Base-by-base conservation (phyloP, 2,113 vertebrate genomes). In the Archocentrus centrarchus region DNA sequence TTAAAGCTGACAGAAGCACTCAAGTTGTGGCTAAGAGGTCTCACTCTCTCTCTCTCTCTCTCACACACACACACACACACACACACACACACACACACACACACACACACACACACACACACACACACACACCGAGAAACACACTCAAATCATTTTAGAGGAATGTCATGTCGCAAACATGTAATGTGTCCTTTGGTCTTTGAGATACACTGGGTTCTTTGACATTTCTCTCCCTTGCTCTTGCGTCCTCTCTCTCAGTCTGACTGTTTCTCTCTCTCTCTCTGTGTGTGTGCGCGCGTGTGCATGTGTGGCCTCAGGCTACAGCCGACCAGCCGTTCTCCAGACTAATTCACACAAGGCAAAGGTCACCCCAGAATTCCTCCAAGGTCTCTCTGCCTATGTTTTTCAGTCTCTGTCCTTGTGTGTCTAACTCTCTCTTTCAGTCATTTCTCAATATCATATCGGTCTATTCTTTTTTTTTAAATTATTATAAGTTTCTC, bases 1-100 rank as follows among this genome's bases (percentile, higher is more conserved):
- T 90, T 97, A 96, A 95, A 97, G 95, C 96, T 96, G 96, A 97
- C 93, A 94, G 96, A 96, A 96, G 94, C 95, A 95, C 95, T 97
- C 96, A 96, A 96, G 96, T 96, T 97, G 96, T 96, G 95, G 95
- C 95, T 95, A 95, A 96, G 77, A 89, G 87, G 80, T 88, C 79
- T 39, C 37, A 9, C 37, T 37, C 37, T 8, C 35, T 8, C 84
- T 8, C 24, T 24, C 24, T 24, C 24, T 24, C 24, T 2, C 24
- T 2, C 24, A 24, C 24, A 24, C 24, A 24, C 24, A 24, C 24
- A 24, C 24, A 24, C 24, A 24, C 24, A 24, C 24, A 24, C 24
- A 24, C 24, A 24, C 24, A 24, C 24, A 24, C 24, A 24, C 80
- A 84, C 70, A 81, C 78, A 60, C 32, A 59, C 80, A 83, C 68